Percentiles rank a stretch among this genome's conserved stretches.
These are phyloP conservation scores for Penaeus chinensis DNA, from an alignment of 1,140 invertebrate species.

Conservation along the genomic window DNA sequence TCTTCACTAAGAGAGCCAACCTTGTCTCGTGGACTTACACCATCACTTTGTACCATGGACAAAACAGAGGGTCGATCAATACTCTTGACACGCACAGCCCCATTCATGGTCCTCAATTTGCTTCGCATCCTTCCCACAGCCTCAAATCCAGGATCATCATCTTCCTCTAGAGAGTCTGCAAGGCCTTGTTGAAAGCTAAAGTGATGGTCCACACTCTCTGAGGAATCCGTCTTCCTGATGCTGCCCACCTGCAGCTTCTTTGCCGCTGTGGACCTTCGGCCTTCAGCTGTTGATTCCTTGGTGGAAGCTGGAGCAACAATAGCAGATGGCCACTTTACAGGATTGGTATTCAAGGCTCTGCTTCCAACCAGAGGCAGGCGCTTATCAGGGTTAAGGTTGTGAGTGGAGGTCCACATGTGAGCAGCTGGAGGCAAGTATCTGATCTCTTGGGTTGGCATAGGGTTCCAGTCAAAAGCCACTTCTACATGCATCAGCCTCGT, in stretches of 20 bases:
- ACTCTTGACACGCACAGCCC: slow-evolving; percentile 34
- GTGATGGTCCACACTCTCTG: not conserved
- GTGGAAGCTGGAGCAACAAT: not conserved
- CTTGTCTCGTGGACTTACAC: not conserved
- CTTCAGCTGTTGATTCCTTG: not conserved
- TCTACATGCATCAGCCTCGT: slow-evolving; percentile 47
- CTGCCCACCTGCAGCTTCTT: not conserved
- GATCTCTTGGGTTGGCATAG: slow-evolving; percentile 16
- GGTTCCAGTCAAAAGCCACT: slow-evolving; percentile 54
- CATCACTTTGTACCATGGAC: slow-evolving; percentile 25
- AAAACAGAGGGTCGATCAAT: slow-evolving; percentile 38
- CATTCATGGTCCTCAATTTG: slow-evolving; percentile 19
- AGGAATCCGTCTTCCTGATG: not conserved
- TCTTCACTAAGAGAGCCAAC: not conserved
- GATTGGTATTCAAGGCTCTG: not conserved
- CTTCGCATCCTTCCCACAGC: slow-evolving; percentile 21
- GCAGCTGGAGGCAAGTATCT: slow-evolving; percentile 28
- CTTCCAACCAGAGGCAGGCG: not conserved
- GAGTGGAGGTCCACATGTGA: slow-evolving; percentile 27
- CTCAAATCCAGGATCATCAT: slow-evolving; percentile 13
- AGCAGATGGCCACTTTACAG: not conserved
- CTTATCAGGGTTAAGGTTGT: slow-evolving; percentile 14
- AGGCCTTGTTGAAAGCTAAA: not conserved
- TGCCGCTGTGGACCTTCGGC: not conserved
- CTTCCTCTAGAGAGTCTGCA: slow-evolving; percentile 32